phyloP scores from a whole-genome alignment of 2,888 invertebrate genomes.

The Mellilla xanthometata region DNA sequence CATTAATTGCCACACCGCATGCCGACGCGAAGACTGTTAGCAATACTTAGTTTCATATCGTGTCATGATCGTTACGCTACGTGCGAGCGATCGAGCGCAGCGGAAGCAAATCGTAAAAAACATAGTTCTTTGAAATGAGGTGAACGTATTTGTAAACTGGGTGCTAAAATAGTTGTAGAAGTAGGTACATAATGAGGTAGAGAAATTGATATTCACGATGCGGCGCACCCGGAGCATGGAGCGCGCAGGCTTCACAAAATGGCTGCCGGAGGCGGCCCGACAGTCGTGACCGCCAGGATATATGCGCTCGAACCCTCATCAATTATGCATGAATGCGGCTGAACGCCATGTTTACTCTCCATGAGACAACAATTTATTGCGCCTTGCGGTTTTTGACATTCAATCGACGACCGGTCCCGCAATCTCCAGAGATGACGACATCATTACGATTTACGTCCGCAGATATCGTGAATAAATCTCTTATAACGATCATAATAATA shows the following conservation, averaged over 20 bases:
- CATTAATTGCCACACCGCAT: conserved; percentile 67
- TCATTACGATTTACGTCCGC: conserved; percentile 47
- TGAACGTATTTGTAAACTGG: conserved; percentile 41
- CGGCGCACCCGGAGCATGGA: conserved; percentile 59
- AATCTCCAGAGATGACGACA: conserved; percentile 57
- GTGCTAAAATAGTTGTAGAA: conserved; percentile 31
- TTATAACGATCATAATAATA: conserved; percentile 28
- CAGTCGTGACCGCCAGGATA: conserved; percentile 79
- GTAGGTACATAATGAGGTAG: conserved; percentile 49
- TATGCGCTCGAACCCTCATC: conserved; percentile 76
- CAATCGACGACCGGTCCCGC: conserved; percentile 59
- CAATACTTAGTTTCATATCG: conserved; percentile 45
- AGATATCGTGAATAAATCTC: conserved; percentile 39
- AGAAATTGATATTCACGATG: conserved; percentile 71
- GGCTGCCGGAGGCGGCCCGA: conserved; percentile 71
- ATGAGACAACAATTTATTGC: conserved; percentile 79
- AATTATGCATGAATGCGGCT: conserved; percentile 81
- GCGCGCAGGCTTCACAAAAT: conserved; percentile 75
- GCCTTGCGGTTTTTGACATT: conserved; percentile 79
- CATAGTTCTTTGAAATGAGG: conserved; percentile 45
- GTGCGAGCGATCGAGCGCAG: conserved; percentile 51
- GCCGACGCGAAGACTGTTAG: conserved; percentile 53
- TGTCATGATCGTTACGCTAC: conserved; percentile 60
- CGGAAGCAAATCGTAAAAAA: conserved; percentile 51
- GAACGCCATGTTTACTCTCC: conserved; percentile 79